Conservation (phyloP, 2,888 invertebrate genomes). For the Aporophyla lueneburgensis region DNA sequence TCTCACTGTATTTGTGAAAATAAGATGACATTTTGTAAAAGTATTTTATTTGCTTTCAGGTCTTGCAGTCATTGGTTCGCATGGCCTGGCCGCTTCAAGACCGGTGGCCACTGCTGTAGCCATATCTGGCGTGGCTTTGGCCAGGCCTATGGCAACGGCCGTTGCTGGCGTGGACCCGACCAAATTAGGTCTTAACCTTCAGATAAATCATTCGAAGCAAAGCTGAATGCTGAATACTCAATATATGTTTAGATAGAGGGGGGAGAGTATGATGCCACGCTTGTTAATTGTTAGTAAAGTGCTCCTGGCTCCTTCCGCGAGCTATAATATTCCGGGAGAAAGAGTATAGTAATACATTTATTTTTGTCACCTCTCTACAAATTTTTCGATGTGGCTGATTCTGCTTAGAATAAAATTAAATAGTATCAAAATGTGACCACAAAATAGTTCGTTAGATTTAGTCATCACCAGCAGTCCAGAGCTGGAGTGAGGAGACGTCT, state of each 20-base stretch:
- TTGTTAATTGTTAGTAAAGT: neutral
- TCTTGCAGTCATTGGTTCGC: constrained; percentile 91
- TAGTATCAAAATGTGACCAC: neutral
- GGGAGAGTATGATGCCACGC: neutral
- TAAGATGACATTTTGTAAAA: neutral
- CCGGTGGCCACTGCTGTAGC: constrained; percentile 94
- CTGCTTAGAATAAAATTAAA: neutral
- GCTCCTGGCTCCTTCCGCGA: neutral
- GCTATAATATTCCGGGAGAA: neutral
- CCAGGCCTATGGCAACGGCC: constrained; percentile 93
- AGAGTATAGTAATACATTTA: neutral
- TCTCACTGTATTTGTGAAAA: neutral
- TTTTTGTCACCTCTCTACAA: neutral
- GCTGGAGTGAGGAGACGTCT: no score
- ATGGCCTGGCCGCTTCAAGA: constrained; percentile 93
- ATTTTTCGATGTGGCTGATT: no score
- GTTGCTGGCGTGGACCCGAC: constrained; percentile 93
- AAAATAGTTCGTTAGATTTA: neutral
- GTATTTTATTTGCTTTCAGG: constrained; percentile 83
- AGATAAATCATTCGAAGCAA: constrained; percentile 69
- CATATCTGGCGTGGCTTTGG: constrained; percentile 93
- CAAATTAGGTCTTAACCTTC: constrained; percentile 75
- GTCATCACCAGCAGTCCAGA: no score
- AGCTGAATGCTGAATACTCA: neutral
- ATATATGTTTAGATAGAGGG: neutral